A percentile compares a stretch with the other conserved stretches of the same genome.
Conservation (phyloP, 2,797 vertebrate genomes). For the Lithobates sylvaticus region DNA sequence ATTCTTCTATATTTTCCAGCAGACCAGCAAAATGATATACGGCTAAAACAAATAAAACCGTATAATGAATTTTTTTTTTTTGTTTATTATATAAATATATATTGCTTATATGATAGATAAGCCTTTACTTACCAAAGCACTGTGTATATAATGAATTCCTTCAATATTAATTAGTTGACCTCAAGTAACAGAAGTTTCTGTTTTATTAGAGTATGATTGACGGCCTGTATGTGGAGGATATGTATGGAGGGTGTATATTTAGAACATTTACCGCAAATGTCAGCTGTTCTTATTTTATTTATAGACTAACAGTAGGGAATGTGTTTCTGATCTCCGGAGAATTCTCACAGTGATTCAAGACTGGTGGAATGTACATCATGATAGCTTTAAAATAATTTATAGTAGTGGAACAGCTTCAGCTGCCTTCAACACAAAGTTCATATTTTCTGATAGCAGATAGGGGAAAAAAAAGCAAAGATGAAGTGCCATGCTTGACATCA, state of each 20-base stretch:
- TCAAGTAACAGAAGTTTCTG: neutral
- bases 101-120: neutral
- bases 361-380: slow-evolving; percentile 47
- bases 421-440: slow-evolving; percentile 19
- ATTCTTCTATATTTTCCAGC: no score
- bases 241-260: slow-evolving; percentile 44
- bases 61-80: neutral
- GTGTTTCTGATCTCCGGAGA: slow-evolving; percentile 50
- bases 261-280: slow-evolving; percentile 48
- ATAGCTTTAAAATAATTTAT: slow-evolving; percentile 54
- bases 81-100: neutral
- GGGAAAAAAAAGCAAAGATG: neutral
- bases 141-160: neutral
- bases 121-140: neutral
- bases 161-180: slow-evolving; percentile 9
- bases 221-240: neutral
- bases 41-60: no score
- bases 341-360: slow-evolving; percentile 50
- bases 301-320: slow-evolving; percentile 54
- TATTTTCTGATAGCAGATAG: slow-evolving; percentile 38
- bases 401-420: slow-evolving; percentile 28
- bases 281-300: slow-evolving; percentile 58
- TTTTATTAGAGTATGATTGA: no score
- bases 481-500: slow-evolving; percentile 5
- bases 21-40: no score